Evolutionary conservation across 1,140 invertebrate genomes (phyloP), one percentile per base, ranked within the genome.

Genomic region (Brachionus angularis): DNA sequence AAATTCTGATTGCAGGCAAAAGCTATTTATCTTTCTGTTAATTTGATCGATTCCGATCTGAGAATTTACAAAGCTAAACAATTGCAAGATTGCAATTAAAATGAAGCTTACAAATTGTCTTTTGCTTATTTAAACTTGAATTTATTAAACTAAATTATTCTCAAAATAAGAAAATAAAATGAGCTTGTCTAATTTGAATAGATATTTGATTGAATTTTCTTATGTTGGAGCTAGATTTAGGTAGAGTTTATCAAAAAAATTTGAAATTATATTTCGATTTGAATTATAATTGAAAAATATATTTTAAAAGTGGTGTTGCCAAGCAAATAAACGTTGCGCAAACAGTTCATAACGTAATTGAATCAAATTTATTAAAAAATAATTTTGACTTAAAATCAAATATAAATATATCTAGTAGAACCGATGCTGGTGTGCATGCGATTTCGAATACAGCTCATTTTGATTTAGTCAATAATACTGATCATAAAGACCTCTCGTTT

Each of bases 371-470:
- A 33, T 18, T 39, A 58, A 36, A 67, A 14, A 21, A 67, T 18
- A 47, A 31, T 47, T 21, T 27, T 47, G 5, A 67, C 4, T 12
- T 50, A 21, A 50, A 34, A 36, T 67, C 62, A 23, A 34, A 49
- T 33, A 50, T 67, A 21, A 12, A 42, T 36, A 67, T 67, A 33
- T 67, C 62, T 7, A 71, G 67, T 52, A 46, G 67, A 39, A 71
- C 67, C 29, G 67, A 71, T 44, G 49, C 46, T 39, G 67, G 67
- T 42, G 67, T 71, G 50, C 67, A 71, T 42, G 67, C 67, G 34
- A 7, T 71, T 10, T 39, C 47, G 1, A 71, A 71, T 31, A 71
- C 67, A 31, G 67, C 67, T 42, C 49, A 53, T 27, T 53, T 50
- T 52, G 67, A 71, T 33, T 12, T 67, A 21, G 29, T 16, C 8